These are phyloP conservation scores for Aquatica leii DNA, from an alignment of 2,888 invertebrate species.

Conservation along the genomic window DNA sequence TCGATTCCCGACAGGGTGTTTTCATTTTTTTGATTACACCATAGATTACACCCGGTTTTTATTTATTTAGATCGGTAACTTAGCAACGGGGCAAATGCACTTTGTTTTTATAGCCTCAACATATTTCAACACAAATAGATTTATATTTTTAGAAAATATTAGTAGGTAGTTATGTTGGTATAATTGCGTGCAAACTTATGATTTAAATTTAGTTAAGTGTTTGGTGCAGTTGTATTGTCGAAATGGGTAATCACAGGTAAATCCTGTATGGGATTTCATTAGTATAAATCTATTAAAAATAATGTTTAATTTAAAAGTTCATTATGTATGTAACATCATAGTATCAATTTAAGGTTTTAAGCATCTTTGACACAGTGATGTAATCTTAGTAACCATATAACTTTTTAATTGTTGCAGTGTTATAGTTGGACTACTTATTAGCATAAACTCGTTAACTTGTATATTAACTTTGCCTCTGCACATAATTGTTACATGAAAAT, in stretches of 20 bases:
- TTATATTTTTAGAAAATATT: constrained; percentile 51
- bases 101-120: constrained; percentile 52
- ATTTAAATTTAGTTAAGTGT: constrained; percentile 23
- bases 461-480: too few relatives aligned
- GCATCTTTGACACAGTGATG: background rate
- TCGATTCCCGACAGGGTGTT: background rate
- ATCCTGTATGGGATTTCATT: background rate
- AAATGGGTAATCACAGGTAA: too few relatives aligned
- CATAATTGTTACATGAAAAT: too few relatives aligned
- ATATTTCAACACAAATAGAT: constrained; percentile 54
- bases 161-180: constrained; percentile 25
- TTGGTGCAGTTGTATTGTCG: background rate
- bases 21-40: background rate
- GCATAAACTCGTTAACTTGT: too few relatives aligned
- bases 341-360: background rate
- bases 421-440: background rate
- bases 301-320: too few relatives aligned
- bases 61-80: constrained; percentile 32
- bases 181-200: constrained; percentile 23
- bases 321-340: too few relatives aligned
- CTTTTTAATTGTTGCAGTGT: background rate
- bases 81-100: constrained; percentile 54
- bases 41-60: constrained; percentile 5
- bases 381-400: background rate
- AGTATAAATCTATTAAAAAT: background rate